Base-by-base conservation (phyloP, 2,888 invertebrate species). In the Sminthurinus aureus region DNA sequence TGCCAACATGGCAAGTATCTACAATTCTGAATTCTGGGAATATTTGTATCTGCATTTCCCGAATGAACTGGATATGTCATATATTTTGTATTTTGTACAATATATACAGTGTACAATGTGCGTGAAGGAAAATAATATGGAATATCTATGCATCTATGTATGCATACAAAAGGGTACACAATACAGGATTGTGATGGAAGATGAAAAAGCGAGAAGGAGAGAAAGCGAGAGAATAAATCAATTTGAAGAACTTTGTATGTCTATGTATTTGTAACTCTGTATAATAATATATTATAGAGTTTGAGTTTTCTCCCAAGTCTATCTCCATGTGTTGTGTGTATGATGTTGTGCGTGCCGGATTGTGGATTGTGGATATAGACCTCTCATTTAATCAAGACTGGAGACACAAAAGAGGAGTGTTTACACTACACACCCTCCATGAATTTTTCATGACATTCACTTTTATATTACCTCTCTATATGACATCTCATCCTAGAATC, bases 381-480 rank as follows among this genome's bases (percentile, higher is more conserved):
- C 84, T 81, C 87, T 87, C 87, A 88, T 88, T 88, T 88, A 88
- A 88, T 88, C 87, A 88, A 87, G 86, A 86, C 85, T 86, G 86
- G 6, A 38, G 38, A 88, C 88, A 88, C 86, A 87, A 88, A 88
- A 88, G 88, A 87, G 88, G 88, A 87, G 88, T 88, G 88, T 88
- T 88, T 88, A 87, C 88, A 88, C 87, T 86, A 86, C 86, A 87
- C 87, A 87, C 87, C 87, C 87, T 87, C 86, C 87, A 88, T 88
- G 87, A 88, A 87, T 88, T 88, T 88, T 88, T 88, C 88, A 88
- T 88, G 88, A 88, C 86, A 86, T 85, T 85, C 85, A 83, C 84
- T 81, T 83, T 76, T 74, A 83, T 85, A 87, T 84, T 84, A 83
- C 83, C 81, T 84, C 81, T 71, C 77, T 81, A 76, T 77, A 84